These are phyloP conservation scores for Drosophila rubida DNA, from an alignment of 2,888 invertebrate genomes.

Conservation along the genomic window DNA sequence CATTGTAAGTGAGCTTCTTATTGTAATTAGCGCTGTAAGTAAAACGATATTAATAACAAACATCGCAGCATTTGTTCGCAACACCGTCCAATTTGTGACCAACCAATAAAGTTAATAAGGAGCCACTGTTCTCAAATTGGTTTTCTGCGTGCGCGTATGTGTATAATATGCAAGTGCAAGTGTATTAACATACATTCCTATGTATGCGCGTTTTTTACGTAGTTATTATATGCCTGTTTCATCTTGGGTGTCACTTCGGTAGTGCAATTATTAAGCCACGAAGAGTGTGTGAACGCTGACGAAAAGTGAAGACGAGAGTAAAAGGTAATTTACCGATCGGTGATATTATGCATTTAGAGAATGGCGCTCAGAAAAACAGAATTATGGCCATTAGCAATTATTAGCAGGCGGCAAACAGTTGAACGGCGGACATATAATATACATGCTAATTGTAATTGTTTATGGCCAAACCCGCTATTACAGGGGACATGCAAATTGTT, in stretches of 20 bases:
- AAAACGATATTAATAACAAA: conserved; percentile 28
- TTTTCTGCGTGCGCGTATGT: conserved; percentile 5
- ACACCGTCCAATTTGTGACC: conserved; percentile 15
- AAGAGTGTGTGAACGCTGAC: conserved; percentile 17
- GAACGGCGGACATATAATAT: background rate
- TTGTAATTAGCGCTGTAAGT: conserved; percentile 45
- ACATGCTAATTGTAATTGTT: background rate
- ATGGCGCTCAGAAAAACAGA: conserved; percentile 3
- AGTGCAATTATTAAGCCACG: conserved; percentile 23
- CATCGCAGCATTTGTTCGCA: conserved; percentile 2
- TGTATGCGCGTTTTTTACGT: conserved; percentile 8
- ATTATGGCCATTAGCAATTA: too few relatives aligned
- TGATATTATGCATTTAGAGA: conserved; percentile 11
- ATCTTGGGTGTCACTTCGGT: conserved; percentile 38
- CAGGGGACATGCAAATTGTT: background rate
- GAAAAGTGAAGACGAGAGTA: conserved; percentile 33
- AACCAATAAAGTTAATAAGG: conserved; percentile 1
- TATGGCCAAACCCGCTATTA: background rate
- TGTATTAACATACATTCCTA: background rate
- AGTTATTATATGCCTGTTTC: conserved; percentile 32
- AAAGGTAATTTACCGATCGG: conserved; percentile 39
- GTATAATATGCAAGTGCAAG: background rate
- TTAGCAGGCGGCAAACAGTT: too few relatives aligned
- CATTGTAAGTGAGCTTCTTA: conserved; percentile 42
- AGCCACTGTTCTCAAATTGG: conserved; percentile 24